Evolutionary conservation across 2,797 vertebrate species (phyloP).

Genomic region (Botia almorhae): DNA sequence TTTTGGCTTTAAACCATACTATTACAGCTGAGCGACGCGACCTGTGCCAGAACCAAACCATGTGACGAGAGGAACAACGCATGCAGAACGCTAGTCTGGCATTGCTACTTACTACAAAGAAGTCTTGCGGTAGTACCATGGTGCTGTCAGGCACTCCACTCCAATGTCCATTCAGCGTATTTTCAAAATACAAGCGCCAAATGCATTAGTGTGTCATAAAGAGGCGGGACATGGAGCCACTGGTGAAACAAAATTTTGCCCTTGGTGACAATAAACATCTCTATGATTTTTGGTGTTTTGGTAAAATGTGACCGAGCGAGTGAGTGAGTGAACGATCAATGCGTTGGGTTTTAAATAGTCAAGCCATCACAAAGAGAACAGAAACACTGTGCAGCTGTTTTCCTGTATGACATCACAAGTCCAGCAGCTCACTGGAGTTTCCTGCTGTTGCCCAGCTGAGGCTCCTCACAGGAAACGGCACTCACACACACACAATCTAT

Average conservation of each 20-base stretch:
- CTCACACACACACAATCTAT: slow-evolving; percentile 44
- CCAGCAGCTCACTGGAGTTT: slow-evolving; percentile 64
- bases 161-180: too few species aligned
- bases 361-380: slow-evolving; percentile 71
- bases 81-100: slow-evolving; percentile 30
- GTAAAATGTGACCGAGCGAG: background rate
- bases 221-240: slow-evolving; percentile 29
- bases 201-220: slow-evolving; percentile 35
- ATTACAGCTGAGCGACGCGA: slow-evolving; percentile 40
- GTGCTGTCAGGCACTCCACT: background rate
- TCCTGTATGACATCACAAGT: slow-evolving; percentile 78
- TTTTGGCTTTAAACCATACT: slow-evolving; percentile 52
- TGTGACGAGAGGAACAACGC: slow-evolving; percentile 26
- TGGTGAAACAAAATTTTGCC: slow-evolving; percentile 29
- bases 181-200: too few species aligned
- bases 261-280: slow-evolving; percentile 16
- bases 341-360: slow-evolving; percentile 52
- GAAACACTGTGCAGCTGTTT: slow-evolving; percentile 69
- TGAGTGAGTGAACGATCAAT: background rate
- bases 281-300: slow-evolving; percentile 16
- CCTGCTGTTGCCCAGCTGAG: slow-evolving; percentile 67
- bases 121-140: background rate
- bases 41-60: slow-evolving; percentile 43
- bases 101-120: background rate
- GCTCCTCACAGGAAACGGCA: slow-evolving; percentile 69